phyloP scores from a whole-genome alignment of 2,797 vertebrate species.

The Leptatherina wallacei region DNA sequence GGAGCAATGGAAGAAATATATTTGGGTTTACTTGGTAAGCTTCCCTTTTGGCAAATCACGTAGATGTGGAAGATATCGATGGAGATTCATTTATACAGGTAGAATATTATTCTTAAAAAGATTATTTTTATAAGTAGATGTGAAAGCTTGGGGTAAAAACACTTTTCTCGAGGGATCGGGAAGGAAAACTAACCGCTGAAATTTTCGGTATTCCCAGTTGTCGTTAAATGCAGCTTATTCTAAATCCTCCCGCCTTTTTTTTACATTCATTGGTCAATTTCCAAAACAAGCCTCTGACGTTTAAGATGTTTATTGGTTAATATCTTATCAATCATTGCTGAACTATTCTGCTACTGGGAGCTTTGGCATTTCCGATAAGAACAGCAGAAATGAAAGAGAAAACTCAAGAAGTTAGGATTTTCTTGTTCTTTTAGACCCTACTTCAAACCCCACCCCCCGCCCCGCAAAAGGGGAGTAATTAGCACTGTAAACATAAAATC shows the following conservation, averaged over 20 bases:
- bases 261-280: slow-evolving; percentile 48
- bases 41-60: neutral
- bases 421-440: too few species aligned
- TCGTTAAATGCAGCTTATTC: slow-evolving; percentile 6
- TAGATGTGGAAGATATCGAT: neutral
- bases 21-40: neutral
- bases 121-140: too few species aligned
- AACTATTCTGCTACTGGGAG: neutral
- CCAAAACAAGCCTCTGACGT: slow-evolving; percentile 39
- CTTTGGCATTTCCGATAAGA: neutral
- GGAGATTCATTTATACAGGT: too few species aligned
- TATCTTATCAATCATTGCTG: neutral
- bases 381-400: too few species aligned
- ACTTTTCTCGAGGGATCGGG: neutral
- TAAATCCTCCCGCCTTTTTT: slow-evolving; percentile 50
- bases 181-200: neutral
- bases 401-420: too few species aligned
- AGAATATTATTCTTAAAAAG: too few species aligned
- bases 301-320: slow-evolving; percentile 35
- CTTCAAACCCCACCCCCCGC: too few species aligned
- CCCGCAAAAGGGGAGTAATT: too few species aligned
- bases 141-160: neutral
- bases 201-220: neutral
- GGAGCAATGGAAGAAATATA: neutral
- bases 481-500: too few species aligned